Evolutionary conservation across 2,113 vertebrate species (phyloP), one percentile per base, ranked within the genome.

Genomic region (Hemicordylus capensis): DNA sequence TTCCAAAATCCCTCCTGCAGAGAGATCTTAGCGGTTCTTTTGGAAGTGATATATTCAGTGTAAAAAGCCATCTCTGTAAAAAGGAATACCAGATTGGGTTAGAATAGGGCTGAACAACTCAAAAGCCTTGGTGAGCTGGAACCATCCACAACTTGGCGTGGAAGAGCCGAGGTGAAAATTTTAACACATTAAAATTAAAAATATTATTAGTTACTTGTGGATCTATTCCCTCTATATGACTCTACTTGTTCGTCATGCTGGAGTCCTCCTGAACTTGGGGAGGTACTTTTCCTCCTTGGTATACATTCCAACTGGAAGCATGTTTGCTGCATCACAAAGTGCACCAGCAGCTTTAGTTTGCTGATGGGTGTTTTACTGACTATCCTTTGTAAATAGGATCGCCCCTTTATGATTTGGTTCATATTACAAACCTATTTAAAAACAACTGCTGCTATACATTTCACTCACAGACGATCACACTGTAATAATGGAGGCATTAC

Each of bases 31-130:
- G 0, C 54, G 86, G 37, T 84, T 89, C 17, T 90, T 72, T 78
- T 91, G 4, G 48, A 48, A 37, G n/a, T 6, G 86, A 48, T 79
- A 80, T 79, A 37, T 59, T 81, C 76, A 70, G 74, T 92, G 77
- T 90, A 59, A 28, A 59, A 44, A 58, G 19, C 51, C 12, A 93
- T 83, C 80, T 89, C 87, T 51, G 10, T 44, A n/a, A 48, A 34
- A 24, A 24, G 58, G 39, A 51, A 22, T 63, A 39, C 3, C 7
- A n/a, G n/a, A 12, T 20, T 39, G 48, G 28, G 28, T 64, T 80
- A n/a, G n/a, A n/a, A n/a, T n/a, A n/a, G n/a, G n/a, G n/a, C n/a
- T n/a, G n/a, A n/a, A n/a, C n/a, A n/a, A n/a, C n/a, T n/a, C n/a
- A n/a, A n/a, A n/a, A n/a, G n/a, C n/a, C n/a, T n/a, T n/a, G n/a